A percentile compares a stretch with the other conserved stretches of the same genome.
These are phyloP conservation scores for Hypomecis punctinalis DNA, from an alignment of 2,888 invertebrate species.

Conservation along the genomic window DNA sequence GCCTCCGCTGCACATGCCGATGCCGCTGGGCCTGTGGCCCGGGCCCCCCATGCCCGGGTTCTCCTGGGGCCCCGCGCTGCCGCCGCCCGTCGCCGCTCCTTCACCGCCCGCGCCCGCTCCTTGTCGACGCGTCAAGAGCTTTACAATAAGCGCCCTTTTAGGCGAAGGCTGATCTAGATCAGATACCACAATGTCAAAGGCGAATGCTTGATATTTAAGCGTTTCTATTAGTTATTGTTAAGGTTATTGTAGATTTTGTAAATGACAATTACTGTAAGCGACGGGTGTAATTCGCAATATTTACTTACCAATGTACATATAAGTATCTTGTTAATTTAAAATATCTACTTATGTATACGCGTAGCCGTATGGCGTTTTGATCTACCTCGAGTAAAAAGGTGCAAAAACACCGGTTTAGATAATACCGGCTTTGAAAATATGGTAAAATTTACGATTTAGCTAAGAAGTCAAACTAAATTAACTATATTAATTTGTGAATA, in stretches of 20 bases:
- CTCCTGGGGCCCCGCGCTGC: slow-evolving; percentile 67
- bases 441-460: too few species aligned
- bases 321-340: slow-evolving; percentile 25
- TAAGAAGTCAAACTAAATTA: neutral
- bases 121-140: slow-evolving; percentile 76
- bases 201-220: slow-evolving; percentile 7
- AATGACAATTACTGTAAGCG: slow-evolving; percentile 30
- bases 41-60: slow-evolving; percentile 60
- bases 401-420: slow-evolving; percentile 1
- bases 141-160: slow-evolving; percentile 79
- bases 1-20: slow-evolving; percentile 67
- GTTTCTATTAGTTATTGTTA: slow-evolving; percentile 9
- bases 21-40: slow-evolving; percentile 72
- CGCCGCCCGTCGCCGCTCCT: slow-evolving; percentile 57
- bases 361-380: slow-evolving; percentile 32
- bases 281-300: slow-evolving; percentile 55
- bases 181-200: neutral
- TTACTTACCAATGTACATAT: slow-evolving; percentile 39
- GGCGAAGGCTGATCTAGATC: slow-evolving; percentile 71
- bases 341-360: slow-evolving; percentile 36
- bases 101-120: slow-evolving; percentile 65
- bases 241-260: slow-evolving; percentile 24
- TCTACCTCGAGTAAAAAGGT: slow-evolving; percentile 49
- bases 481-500: slow-evolving; percentile 44
- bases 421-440: too few species aligned